Evolutionary conservation across 2,113 vertebrate species (phyloP).

Genomic region (Shinisaurus crocodilurus): DNA sequence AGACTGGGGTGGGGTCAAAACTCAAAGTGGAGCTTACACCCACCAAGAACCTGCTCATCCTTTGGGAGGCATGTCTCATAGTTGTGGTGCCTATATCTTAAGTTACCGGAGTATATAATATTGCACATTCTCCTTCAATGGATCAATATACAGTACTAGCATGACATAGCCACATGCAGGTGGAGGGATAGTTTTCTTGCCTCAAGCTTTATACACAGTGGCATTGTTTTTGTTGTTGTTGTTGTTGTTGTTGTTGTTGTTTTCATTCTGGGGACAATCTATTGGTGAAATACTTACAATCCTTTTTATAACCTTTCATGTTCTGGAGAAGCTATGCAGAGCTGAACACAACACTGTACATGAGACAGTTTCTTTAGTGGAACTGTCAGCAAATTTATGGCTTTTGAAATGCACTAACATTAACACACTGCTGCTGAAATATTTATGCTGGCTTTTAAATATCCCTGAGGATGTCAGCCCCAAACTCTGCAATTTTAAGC

Average conservation of each 20-base stretch:
- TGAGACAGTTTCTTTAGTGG: conserved; percentile 49
- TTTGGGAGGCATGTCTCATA: not conserved
- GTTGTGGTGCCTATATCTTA: not conserved
- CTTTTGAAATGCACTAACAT: conserved; percentile 70
- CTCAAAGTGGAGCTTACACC: not conserved
- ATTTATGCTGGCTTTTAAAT: conserved; percentile 78
- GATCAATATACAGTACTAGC: not conserved
- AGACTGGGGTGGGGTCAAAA: not conserved
- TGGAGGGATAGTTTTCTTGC: not conserved
- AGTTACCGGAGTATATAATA: not conserved
- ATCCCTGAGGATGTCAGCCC: conserved; percentile 72
- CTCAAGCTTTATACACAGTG: not conserved
- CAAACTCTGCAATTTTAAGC: conserved; percentile 71
- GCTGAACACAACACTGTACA: conserved; percentile 46
- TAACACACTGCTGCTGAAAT: conserved; percentile 73
- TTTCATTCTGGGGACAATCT: not conserved
- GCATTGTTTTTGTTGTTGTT: not conserved
- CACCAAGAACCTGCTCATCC: not conserved
- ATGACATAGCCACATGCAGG: not conserved
- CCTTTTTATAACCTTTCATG: not conserved
- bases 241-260: too few species aligned
- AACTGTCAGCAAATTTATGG: conserved; percentile 69
- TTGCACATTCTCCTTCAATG: not conserved
- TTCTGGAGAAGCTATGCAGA: conserved; percentile 31
- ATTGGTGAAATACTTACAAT: not conserved